Base-by-base conservation (phyloP, 2,797 vertebrate species). In the Rhinichthys osculus region DNA sequence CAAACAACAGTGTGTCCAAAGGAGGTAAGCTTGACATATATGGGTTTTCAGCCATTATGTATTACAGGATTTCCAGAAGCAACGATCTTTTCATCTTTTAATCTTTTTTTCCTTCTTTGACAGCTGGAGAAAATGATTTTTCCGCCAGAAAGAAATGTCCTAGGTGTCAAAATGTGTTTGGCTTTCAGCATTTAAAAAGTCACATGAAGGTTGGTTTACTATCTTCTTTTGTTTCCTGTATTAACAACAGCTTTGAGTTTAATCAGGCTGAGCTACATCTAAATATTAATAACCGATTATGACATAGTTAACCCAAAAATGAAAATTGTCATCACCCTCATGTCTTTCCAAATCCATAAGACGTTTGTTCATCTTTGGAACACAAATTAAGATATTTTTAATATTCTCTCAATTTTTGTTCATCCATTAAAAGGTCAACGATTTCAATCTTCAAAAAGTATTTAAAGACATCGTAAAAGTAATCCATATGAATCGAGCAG, bases 161-260 rank as follows among this genome's bases (percentile, higher is more conserved):
- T 4, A 97, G 96, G 83, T 99, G 98, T 93, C 96, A 95, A 87
- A 95, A 96, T 92, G 95, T 96, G 84, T 97, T 99, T 89, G 93
- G 94, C 85, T 93, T 96, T 89, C 97, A 97, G 85, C 93, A 94
- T 44, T 92, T 98, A 84, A 97, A 95, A 93, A 95, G 91, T 90
- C 98, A 99, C 81, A 95, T 97, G 94, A 94, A 91, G 95, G 98
- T 99, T 94, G 95, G 94, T 79, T 83, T 64, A 19, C 1, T 27
- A n/a, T n/a, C 17, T 16, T 3, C n/a, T 64, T 62, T 78, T 27
- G 19, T 71, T 76, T 69, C 5, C 27, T 59, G 21, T 57, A 23
- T n/a, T 57, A 77, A 23, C 30, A 35, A 14, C 21, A 5, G 7
- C 52, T 40, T 59, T 40, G 74, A 59, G 2, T n/a, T n/a, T 10